Evolutionary conservation across 2,888 invertebrate species (phyloP).

Genomic region (Ischnura elegans): DNA sequence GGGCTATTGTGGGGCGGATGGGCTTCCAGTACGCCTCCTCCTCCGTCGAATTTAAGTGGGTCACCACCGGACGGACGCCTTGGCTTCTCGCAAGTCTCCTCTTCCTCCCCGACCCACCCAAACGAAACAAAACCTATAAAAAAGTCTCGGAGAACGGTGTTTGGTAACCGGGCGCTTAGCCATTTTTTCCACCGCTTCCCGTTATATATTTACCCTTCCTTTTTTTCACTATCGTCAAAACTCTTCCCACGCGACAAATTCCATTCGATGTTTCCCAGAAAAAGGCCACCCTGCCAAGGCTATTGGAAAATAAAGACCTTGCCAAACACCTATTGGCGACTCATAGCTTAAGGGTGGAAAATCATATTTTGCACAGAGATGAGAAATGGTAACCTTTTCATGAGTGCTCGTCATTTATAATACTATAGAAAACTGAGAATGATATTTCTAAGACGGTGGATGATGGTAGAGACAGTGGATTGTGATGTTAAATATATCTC

Average conservation of each 20-base stretch:
- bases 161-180: conserved; percentile 21
- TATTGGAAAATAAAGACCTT: no score
- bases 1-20: background rate
- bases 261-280: background rate
- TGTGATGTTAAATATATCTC: no score
- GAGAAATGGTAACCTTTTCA: no score
- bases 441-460: no score
- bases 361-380: no score
- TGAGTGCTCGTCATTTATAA: no score
- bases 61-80: background rate
- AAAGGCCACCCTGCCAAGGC: no score
- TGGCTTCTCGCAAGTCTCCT: background rate
- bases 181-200: background rate
- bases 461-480: no score
- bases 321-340: no score
- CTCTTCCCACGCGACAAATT: background rate
- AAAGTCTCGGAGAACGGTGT: background rate
- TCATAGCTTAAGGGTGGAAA: no score
- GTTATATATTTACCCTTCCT: background rate
- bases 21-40: background rate
- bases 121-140: background rate
- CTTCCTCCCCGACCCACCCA: background rate
- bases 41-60: background rate
- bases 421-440: no score
- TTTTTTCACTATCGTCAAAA: background rate